Evolutionary conservation across 2,888 invertebrate genomes (phyloP), one percentile per base, ranked within the genome.

Genomic region (Entomobrya multifasciata): DNA sequence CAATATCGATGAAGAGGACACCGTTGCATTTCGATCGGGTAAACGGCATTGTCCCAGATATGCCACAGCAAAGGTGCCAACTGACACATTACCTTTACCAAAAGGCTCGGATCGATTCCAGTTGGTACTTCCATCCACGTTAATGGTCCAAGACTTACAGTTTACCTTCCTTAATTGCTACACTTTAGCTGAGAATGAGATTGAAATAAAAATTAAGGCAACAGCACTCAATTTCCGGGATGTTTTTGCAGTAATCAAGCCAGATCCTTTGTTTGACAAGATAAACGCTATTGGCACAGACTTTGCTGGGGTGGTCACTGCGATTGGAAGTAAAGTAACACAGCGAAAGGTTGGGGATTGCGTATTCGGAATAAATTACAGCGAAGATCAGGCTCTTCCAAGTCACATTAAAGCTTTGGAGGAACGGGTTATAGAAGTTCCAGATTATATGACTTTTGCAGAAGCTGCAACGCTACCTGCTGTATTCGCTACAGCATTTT

Each of bases 281-380:
- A 1, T 80, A 2, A 84, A 87, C 13, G 30, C 57, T 6, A 91
- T 81, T 17, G 86, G 85, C 0, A 1, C 78, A 15, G 88, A 88
- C 25, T 60, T 81, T 27, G 47, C 81, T 17, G 88, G 88, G 5
- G 47, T 81, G 22, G 78, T 88, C 4, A 52, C 41, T 0, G 15
- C 13, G 27, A 17, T 78, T 4, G 87, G 87, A 4, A 2, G 15
- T 0, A 20, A 36, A 1, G 87, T 87, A 0, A 76, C 30, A n/a
- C 30, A 8, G 4, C 5, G 13, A 15, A 78, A 76, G 22, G 41
- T 78, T n/a, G 88, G 88, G 10, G 88, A 87, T 25, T 4, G 41
- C 0, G 85, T 70, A 15, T 44, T 70, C 44, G 81, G 81, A 13
- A 22, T 49, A 5, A 84, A 79, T n/a, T 4, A 15, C 25, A 15